Percentiles rank a stretch among this genome's conserved stretches.
phyloP scores from a whole-genome alignment of 2,797 vertebrate species.

The Buphagus erythrorhynchus region DNA sequence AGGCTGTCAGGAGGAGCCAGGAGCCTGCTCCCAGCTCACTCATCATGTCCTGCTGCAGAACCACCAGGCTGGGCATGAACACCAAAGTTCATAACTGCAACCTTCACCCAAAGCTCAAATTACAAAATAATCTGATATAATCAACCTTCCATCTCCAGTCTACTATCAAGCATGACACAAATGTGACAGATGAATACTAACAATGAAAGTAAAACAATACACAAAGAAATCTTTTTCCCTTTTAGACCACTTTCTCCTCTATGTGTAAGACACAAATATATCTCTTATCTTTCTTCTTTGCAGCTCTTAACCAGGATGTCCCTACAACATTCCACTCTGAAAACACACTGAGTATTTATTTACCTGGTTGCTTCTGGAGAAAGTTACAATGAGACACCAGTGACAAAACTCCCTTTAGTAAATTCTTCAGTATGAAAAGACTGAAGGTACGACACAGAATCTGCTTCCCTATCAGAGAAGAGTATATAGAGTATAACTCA shows the following conservation, averaged over 20 bases:
- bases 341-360: fast-evolving
- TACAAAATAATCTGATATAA: background rate
- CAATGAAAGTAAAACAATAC: background rate
- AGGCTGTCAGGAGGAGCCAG: background rate
- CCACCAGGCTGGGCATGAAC: background rate
- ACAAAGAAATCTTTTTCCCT: background rate
- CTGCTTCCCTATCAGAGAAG: background rate
- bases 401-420: background rate
- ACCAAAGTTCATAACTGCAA: background rate
- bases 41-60: background rate
- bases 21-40: background rate
- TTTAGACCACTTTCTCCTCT: background rate
- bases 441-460: background rate
- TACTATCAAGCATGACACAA: background rate
- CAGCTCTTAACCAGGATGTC: background rate
- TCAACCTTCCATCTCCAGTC: background rate
- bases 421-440: background rate
- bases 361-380: background rate
- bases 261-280: fast-evolving
- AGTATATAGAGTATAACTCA: background rate
- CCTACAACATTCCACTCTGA: background rate
- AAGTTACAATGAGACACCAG: fast-evolving
- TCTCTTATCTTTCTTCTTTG: background rate
- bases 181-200: background rate
- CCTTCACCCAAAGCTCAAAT: background rate